A percentile compares a stretch with the other conserved stretches of the same genome.
Evolutionary conservation across 2,888 invertebrate species (phyloP).

Genomic region (Nemotelus pantherinus): DNA sequence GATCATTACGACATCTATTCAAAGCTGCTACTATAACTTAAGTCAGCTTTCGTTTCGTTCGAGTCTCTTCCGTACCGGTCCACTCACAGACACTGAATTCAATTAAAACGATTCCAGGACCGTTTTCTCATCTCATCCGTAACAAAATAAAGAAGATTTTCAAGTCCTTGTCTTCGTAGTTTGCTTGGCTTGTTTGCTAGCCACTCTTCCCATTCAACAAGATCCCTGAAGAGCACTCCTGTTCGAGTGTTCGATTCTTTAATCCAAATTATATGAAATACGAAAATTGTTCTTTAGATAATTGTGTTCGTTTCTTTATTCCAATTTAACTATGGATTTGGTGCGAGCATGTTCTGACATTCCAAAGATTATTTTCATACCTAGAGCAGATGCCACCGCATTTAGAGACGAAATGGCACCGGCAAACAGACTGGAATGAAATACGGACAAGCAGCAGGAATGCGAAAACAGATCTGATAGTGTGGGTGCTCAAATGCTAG

Average conservation of each 20-base stretch:
- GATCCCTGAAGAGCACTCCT: background rate
- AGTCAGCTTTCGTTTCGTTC: background rate
- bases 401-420: background rate
- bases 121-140: background rate
- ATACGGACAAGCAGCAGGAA: background rate
- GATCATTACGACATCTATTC: background rate
- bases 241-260: background rate
- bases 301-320: background rate
- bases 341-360: background rate
- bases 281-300: background rate
- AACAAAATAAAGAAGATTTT: background rate
- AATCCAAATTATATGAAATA: background rate
- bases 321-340: conserved; percentile 1
- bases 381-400: background rate
- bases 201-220: background rate
- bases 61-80: background rate
- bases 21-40: background rate
- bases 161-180: background rate
- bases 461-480: background rate
- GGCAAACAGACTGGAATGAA: background rate
- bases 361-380: background rate
- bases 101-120: background rate
- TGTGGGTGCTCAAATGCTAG: no score
- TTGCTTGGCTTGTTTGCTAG: background rate
- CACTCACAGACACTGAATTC: conserved; percentile 11